Base-by-base conservation (phyloP, 2,797 vertebrate genomes). In the Acanthopagrus latus region DNA sequence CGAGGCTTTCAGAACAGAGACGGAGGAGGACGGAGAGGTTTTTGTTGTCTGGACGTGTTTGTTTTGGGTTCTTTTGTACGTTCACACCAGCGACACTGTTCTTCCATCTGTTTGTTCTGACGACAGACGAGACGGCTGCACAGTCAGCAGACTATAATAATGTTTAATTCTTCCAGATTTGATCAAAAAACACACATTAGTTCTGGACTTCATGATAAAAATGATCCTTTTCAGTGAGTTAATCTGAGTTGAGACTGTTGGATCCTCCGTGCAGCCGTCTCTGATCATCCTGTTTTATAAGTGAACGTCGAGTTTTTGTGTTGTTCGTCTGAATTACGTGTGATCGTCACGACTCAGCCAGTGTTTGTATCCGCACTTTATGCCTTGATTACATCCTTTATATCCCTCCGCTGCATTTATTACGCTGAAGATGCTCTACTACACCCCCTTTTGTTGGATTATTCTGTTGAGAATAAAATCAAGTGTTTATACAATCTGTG, bases 391-490 rank as follows among this genome's bases (percentile, higher is more conserved):
- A 60, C 56, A 17, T 54, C 47, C 46, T 48, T 47, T 50, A n/a
- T n/a, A 25, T 71, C 65, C 67, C 77, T n/a, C 56, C 7, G 64
- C 70, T 74, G 83, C 71, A 47, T 81, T 80, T 76, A 60, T 58
- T 52, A 63, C 41, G 43, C 83, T 86, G 81, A 76, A 29, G 58
- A 83, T 48, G 43, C 74, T 71, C 12, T 27, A 56, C 56, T 43
- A 10, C 68, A 41, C 68, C 38, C 59, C 56, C 27, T 27, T 77
- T n/a, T 84, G 70, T 85, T 81, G 80, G 59, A 71, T 80, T 80
- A 60, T 89, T 83, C 77, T 89, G 71, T 78, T 77, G 41, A 74
- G 54, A 93, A 91, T 93, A 92, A 94, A 94, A 75, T 76, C 75
- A 78, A 74, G 57, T 89, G 78, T 93, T 93, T 92, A 27, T 92